These are phyloP conservation scores for Orchestia grillus DNA, from an alignment of 1,140 invertebrate species.

Conservation along the genomic window DNA sequence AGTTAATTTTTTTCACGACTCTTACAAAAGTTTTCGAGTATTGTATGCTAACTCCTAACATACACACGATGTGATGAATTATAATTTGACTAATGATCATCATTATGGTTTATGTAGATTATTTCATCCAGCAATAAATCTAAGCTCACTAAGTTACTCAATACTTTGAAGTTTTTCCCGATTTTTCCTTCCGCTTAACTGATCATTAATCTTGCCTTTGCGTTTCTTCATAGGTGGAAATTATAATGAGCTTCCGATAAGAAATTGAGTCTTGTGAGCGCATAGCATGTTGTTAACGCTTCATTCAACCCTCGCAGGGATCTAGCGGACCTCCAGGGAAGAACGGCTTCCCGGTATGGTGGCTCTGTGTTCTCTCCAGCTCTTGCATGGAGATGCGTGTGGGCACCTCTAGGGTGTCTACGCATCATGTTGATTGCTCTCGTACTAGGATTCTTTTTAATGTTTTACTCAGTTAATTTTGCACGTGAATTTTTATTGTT, in stretches of 20 bases:
- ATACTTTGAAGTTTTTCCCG: background rate
- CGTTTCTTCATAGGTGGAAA: background rate
- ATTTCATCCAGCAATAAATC: background rate
- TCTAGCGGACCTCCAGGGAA: conserved; percentile 60
- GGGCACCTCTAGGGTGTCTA: background rate
- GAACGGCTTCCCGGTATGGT: conserved; percentile 58
- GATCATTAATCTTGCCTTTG: background rate
- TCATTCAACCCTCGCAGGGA: conserved; percentile 21
- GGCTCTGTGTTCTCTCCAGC: background rate
- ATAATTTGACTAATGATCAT: background rate
- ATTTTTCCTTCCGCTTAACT: background rate
- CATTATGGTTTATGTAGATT: background rate
- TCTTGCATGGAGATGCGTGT: background rate
- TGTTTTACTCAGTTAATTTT: background rate
- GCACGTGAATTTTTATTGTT: background rate
- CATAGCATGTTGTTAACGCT: background rate
- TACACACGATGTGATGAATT: too few species aligned
- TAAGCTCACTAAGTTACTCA: background rate
- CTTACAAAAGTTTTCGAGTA: too few species aligned
- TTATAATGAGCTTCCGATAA: background rate
- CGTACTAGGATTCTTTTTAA: background rate
- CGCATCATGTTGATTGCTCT: background rate
- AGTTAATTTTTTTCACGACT: too few species aligned
- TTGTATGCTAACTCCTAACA: too few species aligned
- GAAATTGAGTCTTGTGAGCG: background rate